phyloP scores from a whole-genome alignment of 2,888 invertebrate species.

The Rhingia campestris region DNA sequence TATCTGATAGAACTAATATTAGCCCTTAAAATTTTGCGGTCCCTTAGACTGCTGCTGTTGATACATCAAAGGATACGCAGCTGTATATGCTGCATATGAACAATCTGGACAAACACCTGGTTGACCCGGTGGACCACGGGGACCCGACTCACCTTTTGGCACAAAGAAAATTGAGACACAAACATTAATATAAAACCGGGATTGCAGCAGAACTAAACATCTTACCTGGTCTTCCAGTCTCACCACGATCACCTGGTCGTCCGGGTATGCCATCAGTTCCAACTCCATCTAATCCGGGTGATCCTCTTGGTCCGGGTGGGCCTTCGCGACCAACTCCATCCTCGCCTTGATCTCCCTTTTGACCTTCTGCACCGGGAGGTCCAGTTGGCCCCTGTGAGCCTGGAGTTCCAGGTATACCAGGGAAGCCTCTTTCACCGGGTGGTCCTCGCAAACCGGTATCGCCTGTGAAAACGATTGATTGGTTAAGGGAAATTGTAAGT shows the following conservation, averaged over 20 bases:
- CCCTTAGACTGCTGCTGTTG: conserved; percentile 78
- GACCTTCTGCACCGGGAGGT: conserved; percentile 85
- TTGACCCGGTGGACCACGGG: conserved; percentile 86
- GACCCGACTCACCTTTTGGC: conserved; percentile 85
- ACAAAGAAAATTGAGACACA: conserved; percentile 75
- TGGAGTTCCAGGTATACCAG: conserved; percentile 88
- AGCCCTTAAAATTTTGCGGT: conserved; percentile 74
- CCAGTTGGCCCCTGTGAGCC: conserved; percentile 86
- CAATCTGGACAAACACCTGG: conserved; percentile 80
- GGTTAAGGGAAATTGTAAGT: background rate
- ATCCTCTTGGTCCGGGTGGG: conserved; percentile 86
- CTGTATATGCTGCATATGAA: conserved; percentile 77
- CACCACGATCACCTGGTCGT: conserved; percentile 90
- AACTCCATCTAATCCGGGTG: conserved; percentile 89
- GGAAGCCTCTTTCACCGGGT: conserved; percentile 88
- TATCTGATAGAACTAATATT: background rate
- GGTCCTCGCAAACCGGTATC: conserved; percentile 84
- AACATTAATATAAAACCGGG: background rate
- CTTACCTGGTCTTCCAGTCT: conserved; percentile 88
- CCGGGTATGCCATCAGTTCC: conserved; percentile 87
- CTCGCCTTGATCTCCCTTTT: conserved; percentile 88
- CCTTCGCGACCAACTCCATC: conserved; percentile 88
- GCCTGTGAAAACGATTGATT: conserved; percentile 80
- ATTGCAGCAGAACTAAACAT: conserved; percentile 1
- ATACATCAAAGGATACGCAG: conserved; percentile 76